Percentiles rank a stretch among this genome's conserved stretches.
Evolutionary conservation across 2,888 invertebrate species (phyloP).

Genomic region (Drosophila acutilabella): DNA sequence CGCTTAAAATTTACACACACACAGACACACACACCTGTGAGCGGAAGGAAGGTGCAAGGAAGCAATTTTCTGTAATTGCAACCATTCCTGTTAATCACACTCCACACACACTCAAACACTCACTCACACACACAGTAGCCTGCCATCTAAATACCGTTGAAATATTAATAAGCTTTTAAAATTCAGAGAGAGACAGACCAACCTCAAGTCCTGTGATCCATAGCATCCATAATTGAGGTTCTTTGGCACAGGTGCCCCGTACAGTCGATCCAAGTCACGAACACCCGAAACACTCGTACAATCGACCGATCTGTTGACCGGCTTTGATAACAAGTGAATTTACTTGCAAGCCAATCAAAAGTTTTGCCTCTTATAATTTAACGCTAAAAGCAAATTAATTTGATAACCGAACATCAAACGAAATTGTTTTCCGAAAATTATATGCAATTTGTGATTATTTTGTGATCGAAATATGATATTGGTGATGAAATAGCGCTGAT

Average conservation of each 20-base stretch:
- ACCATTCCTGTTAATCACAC: slow-evolving; percentile 82
- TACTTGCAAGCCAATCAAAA: slow-evolving; percentile 38
- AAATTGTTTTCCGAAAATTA: slow-evolving; percentile 37
- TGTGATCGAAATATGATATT: slow-evolving; percentile 15
- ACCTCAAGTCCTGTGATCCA: slow-evolving; percentile 22
- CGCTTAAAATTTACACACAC: slow-evolving; percentile 59
- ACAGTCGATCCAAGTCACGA: slow-evolving; percentile 13
- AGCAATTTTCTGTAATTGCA: slow-evolving; percentile 83
- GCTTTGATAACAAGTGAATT: slow-evolving; percentile 12
- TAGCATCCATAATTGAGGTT: slow-evolving; percentile 52
- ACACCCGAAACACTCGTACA: slow-evolving; percentile 1
- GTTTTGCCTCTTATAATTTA: slow-evolving; percentile 27
- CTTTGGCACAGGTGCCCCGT: slow-evolving; percentile 25
- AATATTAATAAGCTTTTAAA: slow-evolving; percentile 76
- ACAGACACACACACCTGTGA: slow-evolving; percentile 10
- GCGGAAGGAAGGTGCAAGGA: slow-evolving; percentile 82
- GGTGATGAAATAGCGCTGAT: slow-evolving; percentile 4
- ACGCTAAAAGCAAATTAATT: slow-evolving; percentile 44
- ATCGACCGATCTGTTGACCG: slow-evolving; percentile 17
- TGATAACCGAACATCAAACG: slow-evolving; percentile 41
- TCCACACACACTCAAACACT: slow-evolving; percentile 27
- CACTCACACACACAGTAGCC: slow-evolving; percentile 42
- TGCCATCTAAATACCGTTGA: slow-evolving; percentile 69
- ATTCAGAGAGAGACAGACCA: slow-evolving; percentile 38
- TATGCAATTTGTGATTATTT: slow-evolving; percentile 18